These are phyloP conservation scores for Cotesia typhae DNA, from an alignment of 1,140 invertebrate genomes.

Conservation along the genomic window DNA sequence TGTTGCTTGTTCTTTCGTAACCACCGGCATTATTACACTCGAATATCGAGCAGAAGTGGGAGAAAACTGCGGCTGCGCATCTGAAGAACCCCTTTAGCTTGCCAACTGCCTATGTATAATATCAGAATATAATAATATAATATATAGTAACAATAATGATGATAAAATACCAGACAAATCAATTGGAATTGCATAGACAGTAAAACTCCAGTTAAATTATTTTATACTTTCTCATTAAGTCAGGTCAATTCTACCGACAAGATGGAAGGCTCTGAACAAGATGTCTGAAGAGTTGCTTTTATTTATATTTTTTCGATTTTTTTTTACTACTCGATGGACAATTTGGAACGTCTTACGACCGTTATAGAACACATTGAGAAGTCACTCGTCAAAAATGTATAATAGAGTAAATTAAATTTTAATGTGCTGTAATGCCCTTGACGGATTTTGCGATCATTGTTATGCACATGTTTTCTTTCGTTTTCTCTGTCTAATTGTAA, in stretches of 20 bases:
- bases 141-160: slow-evolving; percentile 14
- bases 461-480: background rate
- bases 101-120: slow-evolving; percentile 6
- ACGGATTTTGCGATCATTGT: slow-evolving; percentile 22
- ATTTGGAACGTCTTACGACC: slow-evolving; percentile 54
- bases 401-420: slow-evolving; percentile 1
- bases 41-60: slow-evolving; percentile 34
- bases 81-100: slow-evolving; percentile 5
- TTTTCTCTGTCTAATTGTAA: background rate
- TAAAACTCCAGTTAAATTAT: background rate
- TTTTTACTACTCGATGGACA: background rate
- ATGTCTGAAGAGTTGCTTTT: slow-evolving; percentile 23
- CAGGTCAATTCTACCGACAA: slow-evolving; percentile 5
- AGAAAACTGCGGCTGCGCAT: slow-evolving; percentile 30
- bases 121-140: too few relatives aligned
- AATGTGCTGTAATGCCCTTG: slow-evolving; percentile 32
- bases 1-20: background rate
- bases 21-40: slow-evolving; percentile 16
- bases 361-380: slow-evolving; percentile 54
- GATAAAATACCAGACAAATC: background rate
- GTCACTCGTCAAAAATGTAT: slow-evolving; percentile 53
- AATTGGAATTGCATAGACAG: background rate
- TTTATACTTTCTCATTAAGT: background rate
- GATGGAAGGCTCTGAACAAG: slow-evolving; percentile 15
- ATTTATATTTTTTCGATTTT: too few relatives aligned